Conservation (phyloP, 2,113 vertebrate genomes). For the Bubo bubo region DNA sequence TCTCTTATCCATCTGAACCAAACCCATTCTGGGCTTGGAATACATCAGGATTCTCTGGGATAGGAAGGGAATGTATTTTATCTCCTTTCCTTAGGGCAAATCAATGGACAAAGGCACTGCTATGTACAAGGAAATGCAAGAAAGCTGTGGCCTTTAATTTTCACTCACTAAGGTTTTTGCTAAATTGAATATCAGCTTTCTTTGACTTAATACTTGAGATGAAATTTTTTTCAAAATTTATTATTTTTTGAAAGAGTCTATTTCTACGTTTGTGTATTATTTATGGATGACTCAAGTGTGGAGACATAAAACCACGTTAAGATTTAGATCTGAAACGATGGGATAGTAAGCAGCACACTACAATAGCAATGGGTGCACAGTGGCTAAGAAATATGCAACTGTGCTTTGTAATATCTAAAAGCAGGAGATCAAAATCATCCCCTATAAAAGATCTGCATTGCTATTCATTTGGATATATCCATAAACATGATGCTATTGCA, state of each 20-base stretch:
- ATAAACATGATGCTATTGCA: not conserved
- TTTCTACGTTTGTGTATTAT: not conserved
- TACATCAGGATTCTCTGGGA: not conserved
- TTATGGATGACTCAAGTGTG: not conserved
- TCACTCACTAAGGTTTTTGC: not conserved
- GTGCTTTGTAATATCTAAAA: not conserved
- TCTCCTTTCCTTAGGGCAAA: slow-evolving; percentile 42
- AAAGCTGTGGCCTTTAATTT: not conserved
- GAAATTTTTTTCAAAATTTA: not conserved
- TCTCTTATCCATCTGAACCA: slow-evolving; percentile 8
- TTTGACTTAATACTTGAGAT: not conserved
- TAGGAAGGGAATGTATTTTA: slow-evolving; percentile 25
- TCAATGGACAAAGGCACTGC: slow-evolving; percentile 52
- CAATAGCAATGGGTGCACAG: accelerated
- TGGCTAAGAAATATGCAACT: not conserved
- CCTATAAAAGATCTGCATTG: not conserved
- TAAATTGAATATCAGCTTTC: not conserved
- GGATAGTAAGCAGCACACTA: not conserved
- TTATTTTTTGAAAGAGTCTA: not conserved
- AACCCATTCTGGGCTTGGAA: not conserved
- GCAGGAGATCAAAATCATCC: not conserved
- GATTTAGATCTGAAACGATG: not conserved
- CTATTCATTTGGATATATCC: not conserved
- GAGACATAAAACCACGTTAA: not conserved
- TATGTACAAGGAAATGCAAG: slow-evolving; percentile 11